Evolutionary conservation across 2,888 invertebrate genomes (phyloP).

Genomic region (Elegia similella): DNA sequence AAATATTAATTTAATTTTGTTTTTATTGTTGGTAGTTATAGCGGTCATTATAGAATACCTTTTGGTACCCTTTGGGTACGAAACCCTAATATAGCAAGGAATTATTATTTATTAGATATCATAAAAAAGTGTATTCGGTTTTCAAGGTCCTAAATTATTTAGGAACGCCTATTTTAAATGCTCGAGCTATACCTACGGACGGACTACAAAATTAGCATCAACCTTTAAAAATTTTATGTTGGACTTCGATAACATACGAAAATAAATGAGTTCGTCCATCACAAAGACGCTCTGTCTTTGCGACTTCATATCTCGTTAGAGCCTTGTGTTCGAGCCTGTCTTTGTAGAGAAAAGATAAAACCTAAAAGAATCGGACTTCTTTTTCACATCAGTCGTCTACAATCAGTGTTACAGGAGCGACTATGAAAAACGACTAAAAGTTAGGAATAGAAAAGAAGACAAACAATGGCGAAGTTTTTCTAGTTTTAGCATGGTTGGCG

Average conservation of each 20-base stretch:
- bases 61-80: no score
- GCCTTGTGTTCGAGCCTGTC: not conserved
- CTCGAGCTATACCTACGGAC: no score
- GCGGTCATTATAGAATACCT: no score
- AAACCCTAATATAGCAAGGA: no score
- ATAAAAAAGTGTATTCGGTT: no score
- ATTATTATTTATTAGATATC: no score
- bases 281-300: slow-evolving; percentile 7
- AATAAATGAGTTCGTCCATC: slow-evolving; percentile 1
- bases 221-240: no score
- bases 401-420: slow-evolving; percentile 43
- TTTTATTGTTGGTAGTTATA: no score
- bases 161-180: no score
- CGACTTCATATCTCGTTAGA: slow-evolving; percentile 14
- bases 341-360: slow-evolving; percentile 17
- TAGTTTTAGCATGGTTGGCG: slow-evolving; percentile 58
- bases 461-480: slow-evolving; percentile 64
- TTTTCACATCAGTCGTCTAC: slow-evolving; percentile 39
- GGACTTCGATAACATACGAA: not conserved
- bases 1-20: no score
- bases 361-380: slow-evolving; percentile 14
- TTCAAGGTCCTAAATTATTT: no score
- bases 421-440: slow-evolving; percentile 57
- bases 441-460: slow-evolving; percentile 60
- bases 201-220: no score